Conservation (phyloP, 2,113 vertebrate species). For the Salminus brasiliensis region DNA sequence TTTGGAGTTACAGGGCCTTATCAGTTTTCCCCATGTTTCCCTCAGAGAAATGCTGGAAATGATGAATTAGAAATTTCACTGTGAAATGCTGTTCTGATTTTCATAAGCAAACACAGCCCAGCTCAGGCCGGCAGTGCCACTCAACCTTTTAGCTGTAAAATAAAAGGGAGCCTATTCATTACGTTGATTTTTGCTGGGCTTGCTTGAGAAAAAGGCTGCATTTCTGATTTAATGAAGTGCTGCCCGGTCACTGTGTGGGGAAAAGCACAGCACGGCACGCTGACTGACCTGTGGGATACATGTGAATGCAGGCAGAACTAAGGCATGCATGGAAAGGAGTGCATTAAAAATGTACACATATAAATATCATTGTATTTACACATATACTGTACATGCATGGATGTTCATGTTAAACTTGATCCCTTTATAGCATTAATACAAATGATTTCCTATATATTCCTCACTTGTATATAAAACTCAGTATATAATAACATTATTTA, state of each 20-base stretch:
- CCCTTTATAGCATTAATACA: too few species aligned
- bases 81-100: constrained; percentile 42
- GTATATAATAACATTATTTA: not conserved
- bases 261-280: not conserved
- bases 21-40: not conserved
- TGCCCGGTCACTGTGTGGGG: not conserved
- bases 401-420: too few species aligned
- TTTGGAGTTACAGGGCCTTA: not conserved
- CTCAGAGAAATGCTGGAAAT: constrained; percentile 16
- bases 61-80: not conserved
- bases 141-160: constrained; percentile 34
- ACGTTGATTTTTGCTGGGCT: constrained; percentile 19
- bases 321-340: too few species aligned
- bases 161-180: constrained; percentile 39
- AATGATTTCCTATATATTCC: not conserved
- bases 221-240: not conserved
- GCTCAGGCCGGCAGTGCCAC: constrained; percentile 25
- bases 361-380: too few species aligned
- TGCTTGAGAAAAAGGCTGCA: not conserved
- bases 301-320: not conserved
- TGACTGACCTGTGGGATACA: not conserved
- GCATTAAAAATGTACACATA: not conserved
- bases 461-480: too few species aligned
- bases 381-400: too few species aligned
- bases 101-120: constrained; percentile 44